phyloP scores from a whole-genome alignment of 2,113 vertebrate genomes.

The Petrocephalus microphthalmus region DNA sequence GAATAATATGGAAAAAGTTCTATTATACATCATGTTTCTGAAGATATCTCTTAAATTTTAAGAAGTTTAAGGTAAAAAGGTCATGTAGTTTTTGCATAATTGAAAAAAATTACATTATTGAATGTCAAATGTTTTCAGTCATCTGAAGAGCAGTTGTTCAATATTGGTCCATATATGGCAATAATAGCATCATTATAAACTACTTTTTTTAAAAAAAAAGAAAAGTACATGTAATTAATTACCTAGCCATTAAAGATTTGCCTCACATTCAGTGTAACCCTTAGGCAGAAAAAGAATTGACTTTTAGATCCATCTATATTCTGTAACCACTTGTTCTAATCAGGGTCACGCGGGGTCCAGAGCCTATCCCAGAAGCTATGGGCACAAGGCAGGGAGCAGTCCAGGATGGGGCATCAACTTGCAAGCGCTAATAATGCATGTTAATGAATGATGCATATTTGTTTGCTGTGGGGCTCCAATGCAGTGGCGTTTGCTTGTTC shows the following conservation, averaged over 20 bases:
- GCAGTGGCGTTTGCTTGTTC: background rate
- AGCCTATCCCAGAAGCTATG: background rate
- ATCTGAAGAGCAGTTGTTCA: background rate
- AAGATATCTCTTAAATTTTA: background rate
- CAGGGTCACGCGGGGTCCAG: background rate
- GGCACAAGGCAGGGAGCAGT: background rate
- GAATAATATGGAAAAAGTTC: background rate
- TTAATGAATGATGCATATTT: background rate
- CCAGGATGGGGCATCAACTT: background rate
- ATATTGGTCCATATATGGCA: background rate
- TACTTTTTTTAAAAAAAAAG: background rate
- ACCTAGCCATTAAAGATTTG: background rate
- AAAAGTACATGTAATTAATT: background rate
- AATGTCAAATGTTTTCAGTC: background rate
- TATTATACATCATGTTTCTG: background rate
- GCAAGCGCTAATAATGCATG: background rate
- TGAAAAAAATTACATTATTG: background rate
- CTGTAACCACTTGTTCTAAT: background rate
- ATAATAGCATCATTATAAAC: background rate
- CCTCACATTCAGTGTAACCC: background rate
- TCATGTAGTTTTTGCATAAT: background rate
- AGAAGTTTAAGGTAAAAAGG: background rate
- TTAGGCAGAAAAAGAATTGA: background rate
- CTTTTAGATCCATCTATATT: background rate
- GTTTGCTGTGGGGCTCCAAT: background rate